These are phyloP conservation scores for Scopus umbretta DNA, from an alignment of 2,113 vertebrate species.

Conservation along the genomic window DNA sequence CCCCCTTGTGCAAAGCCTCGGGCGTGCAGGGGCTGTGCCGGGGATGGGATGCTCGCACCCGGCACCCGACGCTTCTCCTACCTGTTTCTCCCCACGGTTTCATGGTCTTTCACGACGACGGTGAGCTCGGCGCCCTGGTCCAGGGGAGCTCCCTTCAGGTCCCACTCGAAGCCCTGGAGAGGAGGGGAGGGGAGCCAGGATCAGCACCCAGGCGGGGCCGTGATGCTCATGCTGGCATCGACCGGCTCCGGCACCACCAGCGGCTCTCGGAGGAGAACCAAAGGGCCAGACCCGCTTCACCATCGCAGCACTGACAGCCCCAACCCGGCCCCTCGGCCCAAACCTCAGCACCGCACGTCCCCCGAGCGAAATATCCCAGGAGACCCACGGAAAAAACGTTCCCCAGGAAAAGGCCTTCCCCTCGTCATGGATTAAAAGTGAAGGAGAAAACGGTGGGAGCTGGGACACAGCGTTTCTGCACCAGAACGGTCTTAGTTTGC, in stretches of 20 bases:
- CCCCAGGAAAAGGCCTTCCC: neutral
- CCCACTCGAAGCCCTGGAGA: slow-evolving; percentile 92
- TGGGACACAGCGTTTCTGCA: rapidly evolving
- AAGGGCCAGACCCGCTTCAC: rapidly evolving
- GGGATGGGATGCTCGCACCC: rapidly evolving
- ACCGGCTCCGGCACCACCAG: rapidly evolving
- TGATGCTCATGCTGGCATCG: rapidly evolving
- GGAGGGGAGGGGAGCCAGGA: neutral
- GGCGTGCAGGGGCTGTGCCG: neutral
- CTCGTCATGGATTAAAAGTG: rapidly evolving
- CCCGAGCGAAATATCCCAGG: rapidly evolving
- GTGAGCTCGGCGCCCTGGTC: slow-evolving; percentile 84
- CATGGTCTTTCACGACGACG: slow-evolving; percentile 94
- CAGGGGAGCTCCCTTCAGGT: slow-evolving; percentile 89
- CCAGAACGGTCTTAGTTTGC: rapidly evolving
- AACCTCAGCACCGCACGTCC: rapidly evolving
- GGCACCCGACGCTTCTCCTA: neutral
- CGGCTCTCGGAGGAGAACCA: rapidly evolving
- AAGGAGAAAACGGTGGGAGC: rapidly evolving
- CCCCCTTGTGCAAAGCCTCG: neutral
- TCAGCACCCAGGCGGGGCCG: rapidly evolving
- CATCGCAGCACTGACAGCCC: neutral
- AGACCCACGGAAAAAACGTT: rapidly evolving
- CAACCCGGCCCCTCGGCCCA: neutral
- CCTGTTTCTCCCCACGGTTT: slow-evolving; percentile 96